A percentile compares a stretch with the other conserved stretches of the same genome.
These are phyloP conservation scores for Willowsia nigromaculata DNA, from an alignment of 2,888 invertebrate species.

Conservation along the genomic window DNA sequence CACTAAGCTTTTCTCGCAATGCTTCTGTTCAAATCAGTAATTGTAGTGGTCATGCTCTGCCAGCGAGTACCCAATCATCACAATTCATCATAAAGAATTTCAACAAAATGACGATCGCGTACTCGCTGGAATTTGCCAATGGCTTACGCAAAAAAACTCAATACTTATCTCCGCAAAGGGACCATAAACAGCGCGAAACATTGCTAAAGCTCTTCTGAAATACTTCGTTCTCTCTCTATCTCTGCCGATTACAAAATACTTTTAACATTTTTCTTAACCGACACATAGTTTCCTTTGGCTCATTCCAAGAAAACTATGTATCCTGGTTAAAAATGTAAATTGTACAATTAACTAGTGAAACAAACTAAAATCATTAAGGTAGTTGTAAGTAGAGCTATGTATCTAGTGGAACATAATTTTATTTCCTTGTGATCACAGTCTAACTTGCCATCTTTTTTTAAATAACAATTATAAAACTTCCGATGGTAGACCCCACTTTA, in stretches of 20 bases:
- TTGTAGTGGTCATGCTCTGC: neutral
- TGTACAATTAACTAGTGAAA: neutral
- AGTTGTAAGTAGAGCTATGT: neutral
- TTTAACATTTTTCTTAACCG: neutral
- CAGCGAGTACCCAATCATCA: neutral
- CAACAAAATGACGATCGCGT: neutral
- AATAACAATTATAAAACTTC: too few relatives aligned
- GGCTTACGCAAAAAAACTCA: neutral
- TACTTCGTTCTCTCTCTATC: slow-evolving; percentile 58
- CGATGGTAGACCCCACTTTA: too few relatives aligned
- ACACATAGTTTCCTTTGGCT: neutral
- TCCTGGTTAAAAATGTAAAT: neutral
- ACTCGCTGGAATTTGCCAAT: neutral
- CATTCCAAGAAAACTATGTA: neutral
- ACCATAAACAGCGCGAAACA: slow-evolving; percentile 45
- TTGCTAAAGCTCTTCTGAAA: slow-evolving; percentile 37
- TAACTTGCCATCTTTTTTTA: too few relatives aligned
- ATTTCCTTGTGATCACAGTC: too few relatives aligned
- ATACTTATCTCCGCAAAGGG: slow-evolving; percentile 45
- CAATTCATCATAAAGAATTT: neutral
- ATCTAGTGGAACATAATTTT: neutral
- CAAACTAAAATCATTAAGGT: too few relatives aligned
- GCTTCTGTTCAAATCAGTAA: neutral
- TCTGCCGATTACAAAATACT: slow-evolving; percentile 11
- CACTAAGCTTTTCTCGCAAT: neutral